Percentiles rank a stretch among this genome's conserved stretches.
Evolutionary conservation across 2,113 vertebrate genomes (phyloP).

Genomic region (Lepus europaeus): DNA sequence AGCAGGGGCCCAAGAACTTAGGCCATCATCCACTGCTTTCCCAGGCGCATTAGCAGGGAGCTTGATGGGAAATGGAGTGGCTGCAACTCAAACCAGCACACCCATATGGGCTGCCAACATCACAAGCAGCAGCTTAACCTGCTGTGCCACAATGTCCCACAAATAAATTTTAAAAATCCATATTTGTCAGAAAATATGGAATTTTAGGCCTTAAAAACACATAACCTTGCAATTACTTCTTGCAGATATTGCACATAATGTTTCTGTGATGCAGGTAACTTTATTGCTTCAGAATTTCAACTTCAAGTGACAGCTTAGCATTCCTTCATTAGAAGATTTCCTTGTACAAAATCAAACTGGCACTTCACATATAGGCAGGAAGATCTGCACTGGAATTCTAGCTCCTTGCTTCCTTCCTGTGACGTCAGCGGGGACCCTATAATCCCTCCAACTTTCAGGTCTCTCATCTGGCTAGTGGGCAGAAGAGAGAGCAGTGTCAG

Average conservation of each 20-base stretch:
- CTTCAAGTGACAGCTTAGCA: neutral
- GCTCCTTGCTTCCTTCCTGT: neutral
- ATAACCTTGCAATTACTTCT: neutral
- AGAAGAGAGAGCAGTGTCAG: neutral
- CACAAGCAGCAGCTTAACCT: too few species aligned
- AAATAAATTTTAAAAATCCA: neutral
- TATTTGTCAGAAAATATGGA: neutral
- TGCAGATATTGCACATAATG: neutral
- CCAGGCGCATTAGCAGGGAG: too few species aligned
- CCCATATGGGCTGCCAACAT: too few species aligned
- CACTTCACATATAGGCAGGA: neutral
- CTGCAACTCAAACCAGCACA: too few species aligned
- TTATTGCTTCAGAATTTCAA: constrained; percentile 32
- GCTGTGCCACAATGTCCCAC: neutral
- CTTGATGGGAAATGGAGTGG: too few species aligned
- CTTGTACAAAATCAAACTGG: neutral
- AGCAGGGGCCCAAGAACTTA: too few species aligned
- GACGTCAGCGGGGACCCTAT: neutral
- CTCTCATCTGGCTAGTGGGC: neutral
- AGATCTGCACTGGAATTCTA: neutral
- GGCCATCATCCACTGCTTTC: neutral
- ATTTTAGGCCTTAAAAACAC: neutral
- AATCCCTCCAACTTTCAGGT: neutral
- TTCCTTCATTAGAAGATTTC: neutral
- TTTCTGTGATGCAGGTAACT: neutral